These are phyloP conservation scores for Caerostris extrusa DNA, from an alignment of 1,140 invertebrate species.

Conservation along the genomic window DNA sequence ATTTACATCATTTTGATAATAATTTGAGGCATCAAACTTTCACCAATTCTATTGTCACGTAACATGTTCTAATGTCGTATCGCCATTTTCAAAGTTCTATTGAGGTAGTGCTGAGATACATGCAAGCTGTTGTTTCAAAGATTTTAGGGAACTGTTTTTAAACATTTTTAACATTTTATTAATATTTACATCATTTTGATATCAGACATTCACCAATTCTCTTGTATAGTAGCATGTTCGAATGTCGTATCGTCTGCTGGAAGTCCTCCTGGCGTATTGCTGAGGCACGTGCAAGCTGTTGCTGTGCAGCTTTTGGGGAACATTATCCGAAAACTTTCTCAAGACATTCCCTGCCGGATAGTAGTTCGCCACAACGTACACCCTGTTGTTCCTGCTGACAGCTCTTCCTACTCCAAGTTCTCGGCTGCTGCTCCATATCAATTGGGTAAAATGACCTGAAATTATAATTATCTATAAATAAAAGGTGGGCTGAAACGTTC, in stretches of 20 bases:
- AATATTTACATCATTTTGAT: neutral
- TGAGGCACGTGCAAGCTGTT: neutral
- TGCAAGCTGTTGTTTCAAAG: too few relatives aligned
- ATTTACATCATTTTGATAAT: neutral
- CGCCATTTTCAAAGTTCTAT: too few relatives aligned
- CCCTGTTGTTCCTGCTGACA: constrained; percentile 84
- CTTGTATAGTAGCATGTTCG: neutral
- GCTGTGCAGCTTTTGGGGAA: constrained; percentile 80
- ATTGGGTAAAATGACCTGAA: constrained; percentile 81
- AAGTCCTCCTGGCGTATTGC: neutral
- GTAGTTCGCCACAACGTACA: constrained; percentile 92
- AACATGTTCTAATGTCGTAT: too few relatives aligned
- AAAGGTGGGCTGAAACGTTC: too few relatives aligned
- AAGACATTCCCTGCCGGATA: constrained; percentile 91
- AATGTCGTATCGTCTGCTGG: neutral
- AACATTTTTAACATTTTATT: neutral
- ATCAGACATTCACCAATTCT: neutral
- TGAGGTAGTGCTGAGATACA: too few relatives aligned
- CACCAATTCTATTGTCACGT: neutral
- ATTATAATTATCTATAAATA: too few relatives aligned
- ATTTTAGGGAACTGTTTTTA: too few relatives aligned
- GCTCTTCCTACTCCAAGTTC: constrained; percentile 90
- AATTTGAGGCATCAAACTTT: neutral
- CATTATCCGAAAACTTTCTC: constrained; percentile 88
- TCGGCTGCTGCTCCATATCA: constrained; percentile 87